Conservation (phyloP, 2,888 invertebrate species). For the Deroplatys truncata region DNA sequence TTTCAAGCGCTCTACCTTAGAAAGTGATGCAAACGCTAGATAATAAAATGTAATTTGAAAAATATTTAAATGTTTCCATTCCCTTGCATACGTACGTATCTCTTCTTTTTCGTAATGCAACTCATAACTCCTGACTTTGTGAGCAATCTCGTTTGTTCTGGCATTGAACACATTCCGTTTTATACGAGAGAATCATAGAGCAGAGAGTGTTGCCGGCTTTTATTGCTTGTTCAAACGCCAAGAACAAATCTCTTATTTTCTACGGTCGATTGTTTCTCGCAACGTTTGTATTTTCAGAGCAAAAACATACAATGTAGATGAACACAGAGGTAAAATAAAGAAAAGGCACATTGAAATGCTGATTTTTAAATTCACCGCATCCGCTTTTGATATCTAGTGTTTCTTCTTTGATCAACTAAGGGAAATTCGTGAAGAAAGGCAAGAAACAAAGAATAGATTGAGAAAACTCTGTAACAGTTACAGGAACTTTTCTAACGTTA, state of each 20-base stretch:
- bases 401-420: too few species aligned
- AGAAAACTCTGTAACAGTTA: neutral
- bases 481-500: too few species aligned
- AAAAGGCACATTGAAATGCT: too few species aligned
- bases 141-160: neutral
- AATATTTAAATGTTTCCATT: neutral
- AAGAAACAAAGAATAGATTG: neutral
- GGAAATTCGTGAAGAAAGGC: neutral
- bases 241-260: neutral
- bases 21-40: neutral
- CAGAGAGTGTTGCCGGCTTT: neutral
- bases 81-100: neutral
- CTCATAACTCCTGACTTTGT: neutral
- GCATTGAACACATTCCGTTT: neutral
- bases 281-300: neutral
- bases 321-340: too few species aligned
- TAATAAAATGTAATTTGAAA: slow-evolving; percentile 13
- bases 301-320: neutral
- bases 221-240: neutral
- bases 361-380: too few species aligned
- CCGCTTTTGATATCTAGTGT: too few species aligned
- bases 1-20: too few species aligned
- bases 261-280: neutral
- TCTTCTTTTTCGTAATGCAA: too few species aligned
- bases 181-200: neutral